Evolutionary conservation across 2,888 invertebrate species (phyloP).

Genomic region (Drosophila mayaguana): DNA sequence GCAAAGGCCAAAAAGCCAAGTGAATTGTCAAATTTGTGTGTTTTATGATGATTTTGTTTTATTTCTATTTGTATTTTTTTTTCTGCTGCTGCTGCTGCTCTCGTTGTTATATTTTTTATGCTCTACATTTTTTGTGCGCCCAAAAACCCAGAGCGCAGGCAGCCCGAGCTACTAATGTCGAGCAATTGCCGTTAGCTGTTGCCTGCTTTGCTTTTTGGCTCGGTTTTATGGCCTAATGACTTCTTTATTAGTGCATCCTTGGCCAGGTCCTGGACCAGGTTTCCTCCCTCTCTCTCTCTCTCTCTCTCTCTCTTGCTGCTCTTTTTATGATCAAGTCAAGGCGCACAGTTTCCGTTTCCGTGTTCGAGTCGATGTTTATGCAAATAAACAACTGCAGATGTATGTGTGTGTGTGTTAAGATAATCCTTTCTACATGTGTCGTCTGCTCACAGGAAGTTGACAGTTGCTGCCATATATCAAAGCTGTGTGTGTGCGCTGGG

Average conservation of each 20-base stretch:
- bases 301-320: not conserved
- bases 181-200: slow-evolving; percentile 44
- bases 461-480: slow-evolving; percentile 68
- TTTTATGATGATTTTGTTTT: slow-evolving; percentile 70
- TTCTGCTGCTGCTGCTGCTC: slow-evolving; percentile 49
- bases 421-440: slow-evolving; percentile 75
- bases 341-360: slow-evolving; percentile 69
- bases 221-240: slow-evolving; percentile 77
- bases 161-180: slow-evolving; percentile 70
- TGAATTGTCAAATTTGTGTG: slow-evolving; percentile 57
- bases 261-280: slow-evolving; percentile 33
- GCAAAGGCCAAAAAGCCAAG: slow-evolving; percentile 42
- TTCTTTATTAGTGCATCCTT: slow-evolving; percentile 79
- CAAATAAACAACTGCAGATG: slow-evolving; percentile 58
- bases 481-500: slow-evolving; percentile 56
- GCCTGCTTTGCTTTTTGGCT: slow-evolving; percentile 25
- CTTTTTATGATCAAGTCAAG: slow-evolving; percentile 31
- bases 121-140: slow-evolving; percentile 71
- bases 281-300: too few species aligned
- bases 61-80: not conserved
- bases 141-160: slow-evolving; percentile 2
- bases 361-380: slow-evolving; percentile 42
- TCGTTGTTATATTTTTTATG: slow-evolving; percentile 82
- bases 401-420: slow-evolving; percentile 44
- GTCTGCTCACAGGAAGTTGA: slow-evolving; percentile 61